A percentile compares a stretch with the other conserved stretches of the same genome.
Conservation (phyloP, 2,113 vertebrate genomes). For the Nycticorax nycticorax region DNA sequence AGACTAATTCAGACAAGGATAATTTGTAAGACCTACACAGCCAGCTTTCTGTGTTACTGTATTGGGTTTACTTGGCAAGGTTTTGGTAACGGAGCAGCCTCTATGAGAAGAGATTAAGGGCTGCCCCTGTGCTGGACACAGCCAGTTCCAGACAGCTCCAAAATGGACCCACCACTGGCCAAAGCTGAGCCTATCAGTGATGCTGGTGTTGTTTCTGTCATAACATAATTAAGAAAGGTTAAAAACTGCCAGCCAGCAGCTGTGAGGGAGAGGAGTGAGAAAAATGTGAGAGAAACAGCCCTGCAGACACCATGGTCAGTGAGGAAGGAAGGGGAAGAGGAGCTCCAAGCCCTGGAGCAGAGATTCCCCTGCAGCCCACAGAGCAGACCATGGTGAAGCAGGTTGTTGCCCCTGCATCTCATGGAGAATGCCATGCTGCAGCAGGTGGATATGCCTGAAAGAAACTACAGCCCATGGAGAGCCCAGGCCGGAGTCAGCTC, state of each 20-base stretch:
- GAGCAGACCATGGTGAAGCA: not conserved
- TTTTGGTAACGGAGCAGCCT: not conserved
- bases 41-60: not conserved
- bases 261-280: not conserved
- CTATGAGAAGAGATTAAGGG: not conserved
- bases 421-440: rapidly evolving
- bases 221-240: not conserved
- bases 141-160: not conserved
- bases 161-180: rapidly evolving
- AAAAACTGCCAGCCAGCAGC: not conserved
- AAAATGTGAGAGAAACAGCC: not conserved
- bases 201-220: not conserved
- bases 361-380: not conserved
- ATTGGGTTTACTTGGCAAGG: not conserved
- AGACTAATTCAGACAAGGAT: not conserved
- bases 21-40: not conserved
- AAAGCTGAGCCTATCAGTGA: not conserved
- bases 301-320: not conserved
- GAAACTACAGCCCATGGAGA: not conserved
- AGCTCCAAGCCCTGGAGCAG: not conserved
- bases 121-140: not conserved
- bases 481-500: not conserved
- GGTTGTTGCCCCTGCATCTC: not conserved
- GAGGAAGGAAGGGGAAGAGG: not conserved
- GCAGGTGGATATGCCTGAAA: not conserved